Conservation (phyloP, 2,797 vertebrate species). For the Agapornis canus region DNA sequence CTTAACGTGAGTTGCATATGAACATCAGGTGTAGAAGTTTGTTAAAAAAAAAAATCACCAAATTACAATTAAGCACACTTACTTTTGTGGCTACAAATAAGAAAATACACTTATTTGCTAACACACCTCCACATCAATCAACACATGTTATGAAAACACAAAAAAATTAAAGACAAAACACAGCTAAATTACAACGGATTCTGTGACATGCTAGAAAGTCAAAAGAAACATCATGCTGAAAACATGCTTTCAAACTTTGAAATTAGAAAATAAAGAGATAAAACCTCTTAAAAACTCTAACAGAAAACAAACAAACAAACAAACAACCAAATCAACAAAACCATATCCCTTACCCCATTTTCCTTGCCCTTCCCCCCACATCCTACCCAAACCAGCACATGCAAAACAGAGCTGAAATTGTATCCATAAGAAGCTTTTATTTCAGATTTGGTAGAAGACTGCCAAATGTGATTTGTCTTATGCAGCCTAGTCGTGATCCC, state of each 20-base stretch:
- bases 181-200: slow-evolving; percentile 2
- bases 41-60: neutral
- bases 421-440: neutral
- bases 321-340: neutral
- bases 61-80: neutral
- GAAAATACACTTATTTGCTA: slow-evolving; percentile 33
- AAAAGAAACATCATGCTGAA: slow-evolving; percentile 38
- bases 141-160: slow-evolving; percentile 19
- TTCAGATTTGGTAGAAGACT: neutral
- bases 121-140: slow-evolving; percentile 21
- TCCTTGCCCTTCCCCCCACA: too few relatives aligned
- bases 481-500: neutral
- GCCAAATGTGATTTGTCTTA: neutral
- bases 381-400: neutral
- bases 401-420: neutral
- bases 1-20: neutral
- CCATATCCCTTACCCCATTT: neutral
- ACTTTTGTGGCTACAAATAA: slow-evolving; percentile 7
- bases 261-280: neutral
- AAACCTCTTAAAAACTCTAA: neutral
- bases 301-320: neutral
- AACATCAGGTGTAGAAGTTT: neutral
- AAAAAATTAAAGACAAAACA: slow-evolving; percentile 34
- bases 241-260: neutral
- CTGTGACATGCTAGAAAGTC: neutral